Evolutionary conservation across 2,797 vertebrate genomes (phyloP).

Genomic region (Sibirionetta formosa): DNA sequence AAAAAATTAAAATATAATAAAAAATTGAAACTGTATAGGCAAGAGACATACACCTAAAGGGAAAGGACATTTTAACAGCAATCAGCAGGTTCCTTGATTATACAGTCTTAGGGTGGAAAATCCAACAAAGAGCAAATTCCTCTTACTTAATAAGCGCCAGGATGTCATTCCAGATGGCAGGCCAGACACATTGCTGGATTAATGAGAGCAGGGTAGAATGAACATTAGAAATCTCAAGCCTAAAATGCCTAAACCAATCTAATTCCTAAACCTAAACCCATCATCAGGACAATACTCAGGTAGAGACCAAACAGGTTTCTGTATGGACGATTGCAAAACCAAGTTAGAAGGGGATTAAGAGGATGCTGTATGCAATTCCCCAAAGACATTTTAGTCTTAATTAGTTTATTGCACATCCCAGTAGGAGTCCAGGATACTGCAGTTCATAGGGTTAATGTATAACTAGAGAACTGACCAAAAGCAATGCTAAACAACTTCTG

Average conservation of each 20-base stretch:
- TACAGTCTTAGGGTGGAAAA: not conserved
- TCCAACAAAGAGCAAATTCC: not conserved
- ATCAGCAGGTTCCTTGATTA: not conserved
- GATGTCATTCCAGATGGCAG: constrained; percentile 13
- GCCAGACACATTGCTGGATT: not conserved
- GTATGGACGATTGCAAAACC: not conserved
- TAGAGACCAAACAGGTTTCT: not conserved
- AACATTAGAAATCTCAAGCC: not conserved
- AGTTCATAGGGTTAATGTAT: not conserved
- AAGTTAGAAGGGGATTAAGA: not conserved
- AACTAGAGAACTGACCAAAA: not conserved
- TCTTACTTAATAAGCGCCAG: not conserved
- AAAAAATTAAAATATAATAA: not conserved
- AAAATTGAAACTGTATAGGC: not conserved
- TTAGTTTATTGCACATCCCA: not conserved
- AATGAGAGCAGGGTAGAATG: not conserved
- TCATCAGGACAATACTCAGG: not conserved
- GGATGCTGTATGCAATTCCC: not conserved
- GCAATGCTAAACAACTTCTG: not conserved
- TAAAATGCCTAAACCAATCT: not conserved
- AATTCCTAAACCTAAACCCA: constrained; percentile 15
- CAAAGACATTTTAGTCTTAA: not conserved
- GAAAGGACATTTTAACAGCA: not conserved
- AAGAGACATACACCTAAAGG: not conserved
- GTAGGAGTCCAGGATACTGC: not conserved